Base-by-base conservation (phyloP, 2,888 invertebrate species). In the Aradus depressus region DNA sequence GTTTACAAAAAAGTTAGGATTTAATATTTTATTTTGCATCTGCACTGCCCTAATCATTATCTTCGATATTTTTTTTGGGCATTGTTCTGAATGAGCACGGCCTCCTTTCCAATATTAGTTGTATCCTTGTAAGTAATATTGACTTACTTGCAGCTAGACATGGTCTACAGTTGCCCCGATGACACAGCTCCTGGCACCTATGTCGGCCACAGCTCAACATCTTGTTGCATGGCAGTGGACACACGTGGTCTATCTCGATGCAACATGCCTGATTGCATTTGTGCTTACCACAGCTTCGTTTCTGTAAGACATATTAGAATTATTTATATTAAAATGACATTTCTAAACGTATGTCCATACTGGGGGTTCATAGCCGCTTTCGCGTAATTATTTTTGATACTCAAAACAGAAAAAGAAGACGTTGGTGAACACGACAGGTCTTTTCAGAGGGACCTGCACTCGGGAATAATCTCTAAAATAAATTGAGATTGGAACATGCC, bases 231-330 rank as follows among this genome's bases (percentile, higher is more conserved):
- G 81, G 75, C 61, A 84, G 70, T 4, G 82, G 80, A 68, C 97
- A 97, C 57, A 82, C 74, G 67, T 97, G 97, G 53, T 89, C 84
- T 12, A 77, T 70, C 54, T 84, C 84, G 60, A 86, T 83, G 70
- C 96, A 97, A 68, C 97, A 97, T 37, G 76, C 71, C 59, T 84
- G 81, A 62, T 85, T 84, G 70, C 97, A 97, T 62, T 88, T 89
- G 69, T 93, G 92, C 21, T 86, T 85, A 0, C 85, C 86, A 65
- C 90, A 90, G 10, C 79, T 79, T 51, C 87, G 74, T 66, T 85
- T 83, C 76, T 80, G 65, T 25, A 62, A 64, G 48, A 59, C 32
- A 55, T 42, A 43, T 38, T 10, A 38, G 2, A 38, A 16, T n/a
- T n/a, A 1, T 39, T 18, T 21, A 49, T 3, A 45, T 25, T 47